A percentile compares a stretch with the other conserved stretches of the same genome.
Conservation (phyloP, 2,888 invertebrate species). For the Lycocerus yunnanus region DNA sequence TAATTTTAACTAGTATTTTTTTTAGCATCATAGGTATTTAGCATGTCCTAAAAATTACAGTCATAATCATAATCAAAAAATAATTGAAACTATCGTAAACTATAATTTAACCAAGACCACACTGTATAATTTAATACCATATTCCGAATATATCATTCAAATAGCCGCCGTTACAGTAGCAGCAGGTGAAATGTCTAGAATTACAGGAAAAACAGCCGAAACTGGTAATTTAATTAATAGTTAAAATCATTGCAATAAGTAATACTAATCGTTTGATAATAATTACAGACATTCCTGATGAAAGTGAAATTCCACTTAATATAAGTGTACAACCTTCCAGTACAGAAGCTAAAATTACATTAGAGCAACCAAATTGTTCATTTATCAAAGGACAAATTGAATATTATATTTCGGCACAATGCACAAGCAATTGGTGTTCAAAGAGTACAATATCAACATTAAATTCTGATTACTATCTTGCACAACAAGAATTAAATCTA, state of each 20-base stretch:
- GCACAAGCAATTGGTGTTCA: conserved; percentile 14
- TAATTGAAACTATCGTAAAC: too few species aligned
- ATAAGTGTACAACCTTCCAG: background rate
- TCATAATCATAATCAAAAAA: too few species aligned
- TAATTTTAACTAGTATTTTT: too few species aligned
- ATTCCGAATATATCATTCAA: background rate
- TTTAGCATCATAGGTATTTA: background rate
- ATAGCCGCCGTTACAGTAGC: background rate
- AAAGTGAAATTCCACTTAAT: conserved; percentile 4
- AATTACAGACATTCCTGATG: conserved; percentile 4
- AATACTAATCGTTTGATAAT: background rate
- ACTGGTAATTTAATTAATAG: background rate
- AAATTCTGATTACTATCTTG: background rate
- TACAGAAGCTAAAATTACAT: background rate
- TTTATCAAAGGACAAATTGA: conserved; percentile 2
- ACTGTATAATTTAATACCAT: background rate
- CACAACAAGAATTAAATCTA: background rate
- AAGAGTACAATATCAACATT: background rate
- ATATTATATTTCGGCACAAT: background rate
- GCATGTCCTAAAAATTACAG: background rate
- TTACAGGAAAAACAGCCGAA: background rate
- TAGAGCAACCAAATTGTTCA: conserved; percentile 4
- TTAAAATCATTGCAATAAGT: background rate
- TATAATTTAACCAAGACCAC: background rate
- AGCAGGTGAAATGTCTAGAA: background rate